These are phyloP conservation scores for Melitaea cinxia DNA, from an alignment of 1,140 invertebrate species.

Conservation along the genomic window DNA sequence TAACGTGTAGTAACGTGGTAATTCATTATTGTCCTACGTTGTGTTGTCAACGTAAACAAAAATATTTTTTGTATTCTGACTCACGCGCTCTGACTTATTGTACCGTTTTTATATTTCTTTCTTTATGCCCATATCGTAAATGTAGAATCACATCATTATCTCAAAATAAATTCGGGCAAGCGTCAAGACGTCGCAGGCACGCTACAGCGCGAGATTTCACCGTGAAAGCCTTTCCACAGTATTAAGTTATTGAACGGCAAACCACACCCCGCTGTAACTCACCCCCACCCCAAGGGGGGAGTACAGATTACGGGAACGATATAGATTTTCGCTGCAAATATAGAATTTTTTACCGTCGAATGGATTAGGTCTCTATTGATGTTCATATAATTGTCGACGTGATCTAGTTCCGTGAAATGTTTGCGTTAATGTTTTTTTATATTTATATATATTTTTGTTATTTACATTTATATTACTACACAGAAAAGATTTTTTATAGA, in stretches of 20 bases:
- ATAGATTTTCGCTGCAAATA: slow-evolving; percentile 26
- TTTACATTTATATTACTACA: too few species aligned
- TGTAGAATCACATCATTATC: slow-evolving; percentile 11
- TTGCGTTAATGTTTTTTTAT: background rate
- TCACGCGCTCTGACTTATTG: too few species aligned
- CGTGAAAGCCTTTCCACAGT: slow-evolving; percentile 78
- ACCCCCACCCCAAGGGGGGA: slow-evolving; percentile 47
- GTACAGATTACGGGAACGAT: slow-evolving; percentile 54
- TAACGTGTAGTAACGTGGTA: background rate
- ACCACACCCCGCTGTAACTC: slow-evolving; percentile 75
- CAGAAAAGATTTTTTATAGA: too few species aligned
- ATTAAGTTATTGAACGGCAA: slow-evolving; percentile 81
- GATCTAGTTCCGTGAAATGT: slow-evolving; percentile 4
- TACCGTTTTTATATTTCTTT: too few species aligned
- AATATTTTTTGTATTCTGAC: too few species aligned
- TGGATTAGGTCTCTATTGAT: slow-evolving; percentile 30
- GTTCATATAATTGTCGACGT: slow-evolving; percentile 27
- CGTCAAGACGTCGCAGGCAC: slow-evolving; percentile 54
- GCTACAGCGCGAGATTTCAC: slow-evolving; percentile 74
- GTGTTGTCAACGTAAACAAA: background rate
- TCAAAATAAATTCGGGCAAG: slow-evolving; percentile 33
- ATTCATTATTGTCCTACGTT: background rate
- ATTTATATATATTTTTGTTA: too few species aligned
- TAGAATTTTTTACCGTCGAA: slow-evolving; percentile 26
- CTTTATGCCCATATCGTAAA: too few species aligned